Evolutionary conservation across 2,888 invertebrate genomes (phyloP), one percentile per base, ranked within the genome.

Genomic region (Nymphalis polychloros): DNA sequence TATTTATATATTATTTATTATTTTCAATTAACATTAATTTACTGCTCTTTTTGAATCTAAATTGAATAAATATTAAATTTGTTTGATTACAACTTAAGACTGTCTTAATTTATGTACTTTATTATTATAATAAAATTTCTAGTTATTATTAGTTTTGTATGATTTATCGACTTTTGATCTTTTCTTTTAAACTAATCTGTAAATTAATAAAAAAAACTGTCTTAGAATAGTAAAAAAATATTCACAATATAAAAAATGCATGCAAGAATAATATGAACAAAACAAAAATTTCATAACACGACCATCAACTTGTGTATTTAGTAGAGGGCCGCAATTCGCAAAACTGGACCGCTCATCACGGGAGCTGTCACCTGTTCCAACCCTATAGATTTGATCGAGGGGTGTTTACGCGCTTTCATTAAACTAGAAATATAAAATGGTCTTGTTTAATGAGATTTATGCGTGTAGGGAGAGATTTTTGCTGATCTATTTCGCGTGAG

Each of bases 301-400:
- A 57, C n/a, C 41, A 41, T n/a, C 13, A 41, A 55, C n/a, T 57
- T 41, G 19, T 13, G 6, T 41, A 41, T 35, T 19, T 41, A 57
- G 41, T 41, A 57, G 41, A 41, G 66, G 66, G 66, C 55, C 61
- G 62, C 63, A 64, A 74, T 74, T 84, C 80, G 83, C 82, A 76
- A 80, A 83, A 79, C 79, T 74, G 72, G 78, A 78, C 75, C 77
- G 75, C 74, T 31, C 23, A 17, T 55, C 53, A 31, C 76, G 80
- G 78, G 80, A 78, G 75, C 79, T 71, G 65, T 73, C 84, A 84
- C 84, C 83, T 84, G 72, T 72, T 72, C 69, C 74, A 52, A 77
- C 83, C 83, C 83, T 79, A 78, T 81, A 79, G 75, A 78, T 73
- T 20, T 52, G 31, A 76, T 75, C 67, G 74, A 75, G 73, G 74